Evolutionary conservation across 2,888 invertebrate genomes (phyloP), one percentile per base, ranked within the genome.

Genomic region (Clunio marinus): DNA sequence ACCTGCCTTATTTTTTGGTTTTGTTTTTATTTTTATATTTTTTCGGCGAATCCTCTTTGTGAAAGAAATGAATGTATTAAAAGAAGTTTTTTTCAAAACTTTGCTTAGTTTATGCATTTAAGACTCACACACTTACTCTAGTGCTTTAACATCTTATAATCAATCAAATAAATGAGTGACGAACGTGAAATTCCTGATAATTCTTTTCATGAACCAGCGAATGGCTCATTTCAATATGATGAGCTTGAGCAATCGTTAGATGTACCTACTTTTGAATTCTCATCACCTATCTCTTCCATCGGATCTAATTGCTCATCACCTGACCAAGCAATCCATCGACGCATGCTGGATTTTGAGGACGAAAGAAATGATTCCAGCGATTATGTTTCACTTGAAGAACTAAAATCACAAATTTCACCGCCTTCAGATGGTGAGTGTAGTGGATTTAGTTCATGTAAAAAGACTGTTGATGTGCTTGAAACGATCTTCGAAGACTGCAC

Each of bases 231-330:
- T 15, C 41, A n/a, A 10, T 10, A n/a, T 2, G 51, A 51, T 3
- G 17, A 8, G 3, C 45, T 46, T 17, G 46, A 45, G 5, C 45
- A 63, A 27, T 62, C 62, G 17, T 15, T 45, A 20, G 27, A 60
- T 1, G 10, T 63, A 8, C 63, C 63, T 2, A 37, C 45, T 13
- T 63, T 63, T 63, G 63, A 63, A 20, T 46, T 63, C n/a, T 63
- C 63, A 25, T 63, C 63, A 3, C 63, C 63, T 5, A 63, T 63
- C 5, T 63, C 63, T 8, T 63, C 63, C 10, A 63, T 63, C 10
- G 37, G 41, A 1, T 63, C 63, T 25, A 63, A 46, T 27, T 63
- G 63, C 22, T 63, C 63, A 1, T 45, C 63, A 2, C 63, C 63
- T 7, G 63, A 63, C 1, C 45, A 35, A 17, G 32, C 32, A 2